Base-by-base conservation (phyloP, 1,140 invertebrate species). In the Hycleus phaleratus region DNA sequence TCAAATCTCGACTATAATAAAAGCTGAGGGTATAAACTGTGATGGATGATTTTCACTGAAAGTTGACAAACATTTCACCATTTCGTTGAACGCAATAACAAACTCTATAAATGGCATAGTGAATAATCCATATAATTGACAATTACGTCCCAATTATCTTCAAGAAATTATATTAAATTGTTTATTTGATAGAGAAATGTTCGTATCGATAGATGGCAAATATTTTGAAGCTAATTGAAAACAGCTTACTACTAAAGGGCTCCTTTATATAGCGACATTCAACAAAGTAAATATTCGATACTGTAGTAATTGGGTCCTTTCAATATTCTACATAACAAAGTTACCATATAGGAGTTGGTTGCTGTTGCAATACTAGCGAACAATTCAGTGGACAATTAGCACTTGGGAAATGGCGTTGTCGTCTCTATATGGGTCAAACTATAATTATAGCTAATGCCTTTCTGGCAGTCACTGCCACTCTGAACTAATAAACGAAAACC, bases 1-100 rank as follows among this genome's bases (percentile, higher is more conserved):
- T 58, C 56, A 54, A 53, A 61, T 58, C 25, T 54, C 58, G 53
- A 61, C 55, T 56, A 38, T 56, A 60, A 60, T 60, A 60, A 57
- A 61, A 61, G 48, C 46, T 7, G 26, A 24, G 11, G 46, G 39
- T 46, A 55, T 46, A 32, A 32, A 58, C 48, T 55, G 54, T 61
- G 56, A 61, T 61, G 48, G 57, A 61, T 61, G 60, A 52, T 49
- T 12, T 9, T 48, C 25, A 7, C 25, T 0, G 12, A 26, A 48
- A 4, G 18, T 26, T 47, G 10, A 47, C 46, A 12, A 47, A 10
- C 26, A 12, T 26, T 26, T 24, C 46, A 12, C 10, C 10, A 10
- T 47, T 10, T 47, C 26, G 10, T 12, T 24, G 24, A n/a, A 47
- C 3, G 4, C 8, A 11, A 10, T 47, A 47, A 47, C 18, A 25